Conservation (phyloP, 2,113 vertebrate species). For the Mola mola region DNA sequence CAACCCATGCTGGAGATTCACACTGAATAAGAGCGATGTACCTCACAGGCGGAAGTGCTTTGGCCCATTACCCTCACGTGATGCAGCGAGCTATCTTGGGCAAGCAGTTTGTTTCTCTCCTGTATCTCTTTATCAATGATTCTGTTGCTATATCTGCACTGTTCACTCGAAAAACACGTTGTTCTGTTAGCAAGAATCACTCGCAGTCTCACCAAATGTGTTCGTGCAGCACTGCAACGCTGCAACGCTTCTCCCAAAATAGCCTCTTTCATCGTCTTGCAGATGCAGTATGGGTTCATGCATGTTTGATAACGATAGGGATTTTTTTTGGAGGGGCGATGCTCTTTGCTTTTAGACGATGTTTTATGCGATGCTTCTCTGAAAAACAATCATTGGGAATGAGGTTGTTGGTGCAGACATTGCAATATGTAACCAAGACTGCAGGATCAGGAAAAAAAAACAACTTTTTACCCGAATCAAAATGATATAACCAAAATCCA, state of each 20-base stretch:
- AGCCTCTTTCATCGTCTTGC: slow-evolving; percentile 13
- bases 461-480: no score
- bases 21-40: slow-evolving; percentile 41
- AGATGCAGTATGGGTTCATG: slow-evolving; percentile 21
- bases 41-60: slow-evolving; percentile 36
- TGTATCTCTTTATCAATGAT: slow-evolving; percentile 18
- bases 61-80: slow-evolving; percentile 24
- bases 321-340: background rate
- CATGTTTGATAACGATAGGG: slow-evolving; percentile 14
- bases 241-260: slow-evolving; percentile 51
- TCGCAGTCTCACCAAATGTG: slow-evolving; percentile 28
- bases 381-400: no score
- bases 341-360: background rate
- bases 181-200: slow-evolving; percentile 20
- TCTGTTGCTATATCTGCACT: slow-evolving; percentile 20
- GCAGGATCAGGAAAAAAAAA: no score
- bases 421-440: no score
- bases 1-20: slow-evolving; percentile 52
- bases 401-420: no score
- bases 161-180: slow-evolving; percentile 1
- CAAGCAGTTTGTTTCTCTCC: slow-evolving; percentile 19
- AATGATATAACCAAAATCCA: no score
- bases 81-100: slow-evolving; percentile 16
- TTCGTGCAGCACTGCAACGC: slow-evolving; percentile 57
- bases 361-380: background rate